Conservation (phyloP, 2,888 invertebrate species). For the Phaonia tiefii region DNA sequence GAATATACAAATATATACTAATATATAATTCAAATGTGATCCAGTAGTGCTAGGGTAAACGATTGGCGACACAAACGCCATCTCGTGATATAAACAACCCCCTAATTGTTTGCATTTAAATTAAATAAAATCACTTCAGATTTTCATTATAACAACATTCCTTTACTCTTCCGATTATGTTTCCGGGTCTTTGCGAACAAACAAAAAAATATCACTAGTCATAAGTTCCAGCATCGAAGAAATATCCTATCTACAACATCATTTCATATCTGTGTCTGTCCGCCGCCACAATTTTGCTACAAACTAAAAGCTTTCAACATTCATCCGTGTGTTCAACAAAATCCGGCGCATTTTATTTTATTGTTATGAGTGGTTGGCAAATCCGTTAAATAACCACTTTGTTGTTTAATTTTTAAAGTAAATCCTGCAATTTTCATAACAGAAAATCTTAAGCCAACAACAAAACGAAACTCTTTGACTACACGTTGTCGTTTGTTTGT, state of each 20-base stretch:
- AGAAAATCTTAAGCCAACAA: constrained; percentile 51
- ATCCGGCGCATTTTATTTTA: constrained; percentile 33
- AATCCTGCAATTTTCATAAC: constrained; percentile 54
- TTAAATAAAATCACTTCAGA: too few species aligned
- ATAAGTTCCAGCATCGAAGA: background rate
- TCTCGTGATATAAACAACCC: too few species aligned
- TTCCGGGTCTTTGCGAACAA: background rate
- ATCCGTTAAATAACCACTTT: constrained; percentile 58
- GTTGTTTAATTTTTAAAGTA: constrained; percentile 59
- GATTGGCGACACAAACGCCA: too few species aligned
- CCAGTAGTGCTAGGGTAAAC: too few species aligned
- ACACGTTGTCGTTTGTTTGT: background rate
- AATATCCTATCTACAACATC: constrained; percentile 4
- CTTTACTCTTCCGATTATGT: background rate
- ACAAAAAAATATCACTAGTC: background rate
- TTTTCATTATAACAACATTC: background rate
- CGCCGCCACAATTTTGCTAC: background rate
- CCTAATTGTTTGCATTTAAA: too few species aligned
- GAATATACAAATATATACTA: too few species aligned
- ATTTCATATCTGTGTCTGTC: background rate
- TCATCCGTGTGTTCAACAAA: background rate
- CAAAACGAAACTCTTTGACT: constrained; percentile 43
- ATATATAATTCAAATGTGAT: too few species aligned
- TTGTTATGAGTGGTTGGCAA: constrained; percentile 24
- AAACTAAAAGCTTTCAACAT: background rate